Conservation (phyloP, 64 coral and sea anemone species). For the Catalaphyllia jardinei region DNA sequence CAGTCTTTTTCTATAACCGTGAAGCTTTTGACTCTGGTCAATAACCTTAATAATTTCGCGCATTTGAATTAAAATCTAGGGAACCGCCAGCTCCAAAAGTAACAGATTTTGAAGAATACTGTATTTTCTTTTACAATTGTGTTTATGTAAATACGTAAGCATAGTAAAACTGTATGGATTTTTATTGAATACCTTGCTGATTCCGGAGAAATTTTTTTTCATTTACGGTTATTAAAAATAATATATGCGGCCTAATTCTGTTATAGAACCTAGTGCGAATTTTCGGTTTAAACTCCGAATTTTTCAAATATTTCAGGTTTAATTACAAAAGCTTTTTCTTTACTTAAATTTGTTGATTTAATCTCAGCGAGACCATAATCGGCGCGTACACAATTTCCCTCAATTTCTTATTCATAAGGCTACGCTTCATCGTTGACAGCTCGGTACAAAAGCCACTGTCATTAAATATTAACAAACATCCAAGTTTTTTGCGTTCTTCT, state of each 20-base stretch:
- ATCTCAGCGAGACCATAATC: constrained; percentile 10
- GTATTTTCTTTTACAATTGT: not conserved
- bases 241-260: not conserved
- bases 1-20: not conserved
- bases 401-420: not conserved
- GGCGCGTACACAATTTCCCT: not conserved
- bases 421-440: constrained; percentile 6
- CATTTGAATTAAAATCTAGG: not conserved
- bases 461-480: constrained; percentile 37
- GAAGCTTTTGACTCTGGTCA: not conserved
- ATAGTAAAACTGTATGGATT: not conserved
- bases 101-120: not conserved
- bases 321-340: not conserved
- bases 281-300: not conserved
- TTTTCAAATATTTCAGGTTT: not conserved
- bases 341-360: not conserved
- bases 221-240: not conserved
- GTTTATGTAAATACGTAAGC: not conserved
- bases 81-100: not conserved
- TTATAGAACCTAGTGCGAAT: not conserved
- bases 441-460: constrained; percentile 5
- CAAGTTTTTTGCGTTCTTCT: constrained; percentile 28
- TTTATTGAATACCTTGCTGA: not conserved
- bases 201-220: not conserved
- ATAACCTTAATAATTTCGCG: not conserved